Evolutionary conservation across 2,888 invertebrate species (phyloP).

Genomic region (Cantharis rustica): DNA sequence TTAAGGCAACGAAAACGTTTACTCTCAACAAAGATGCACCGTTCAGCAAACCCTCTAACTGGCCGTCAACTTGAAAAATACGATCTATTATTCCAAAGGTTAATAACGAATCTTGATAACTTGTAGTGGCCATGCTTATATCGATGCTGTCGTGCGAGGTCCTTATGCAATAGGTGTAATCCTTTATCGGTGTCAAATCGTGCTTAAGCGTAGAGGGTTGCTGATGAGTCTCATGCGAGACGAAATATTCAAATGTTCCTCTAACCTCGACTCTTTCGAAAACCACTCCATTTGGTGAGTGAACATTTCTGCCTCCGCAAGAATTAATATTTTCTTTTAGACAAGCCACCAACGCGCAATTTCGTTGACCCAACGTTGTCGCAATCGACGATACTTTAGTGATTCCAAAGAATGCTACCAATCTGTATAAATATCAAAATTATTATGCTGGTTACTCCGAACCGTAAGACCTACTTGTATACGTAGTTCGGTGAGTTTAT

Average conservation of each 20-base stretch:
- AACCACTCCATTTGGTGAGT: constrained; percentile 10
- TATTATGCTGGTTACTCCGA: background rate
- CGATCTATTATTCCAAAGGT: constrained; percentile 39
- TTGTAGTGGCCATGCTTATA: constrained; percentile 24
- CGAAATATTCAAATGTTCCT: constrained; percentile 27
- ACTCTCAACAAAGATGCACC: background rate
- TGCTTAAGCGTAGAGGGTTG: constrained; percentile 35
- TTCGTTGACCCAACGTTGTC: constrained; percentile 33
- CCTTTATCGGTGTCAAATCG: constrained; percentile 31
- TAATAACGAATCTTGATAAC: constrained; percentile 27
- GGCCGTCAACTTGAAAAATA: constrained; percentile 31
- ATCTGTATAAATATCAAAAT: constrained; percentile 20
- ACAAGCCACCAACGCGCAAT: constrained; percentile 37
- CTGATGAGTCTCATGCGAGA: constrained; percentile 21
- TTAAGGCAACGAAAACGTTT: background rate
- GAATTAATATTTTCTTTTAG: constrained; percentile 22
- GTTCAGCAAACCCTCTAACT: constrained; percentile 4
- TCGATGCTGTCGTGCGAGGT: constrained; percentile 15
- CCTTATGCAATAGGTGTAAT: constrained; percentile 33
- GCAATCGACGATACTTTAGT: constrained; percentile 15
- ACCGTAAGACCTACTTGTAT: constrained; percentile 18
- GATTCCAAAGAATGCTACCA: constrained; percentile 35
- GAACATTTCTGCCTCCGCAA: constrained; percentile 26
- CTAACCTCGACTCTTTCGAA: constrained; percentile 29
- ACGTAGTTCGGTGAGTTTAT: constrained; percentile 6